phyloP scores from a whole-genome alignment of 2,113 vertebrate species.

The Calyptomena viridis region DNA sequence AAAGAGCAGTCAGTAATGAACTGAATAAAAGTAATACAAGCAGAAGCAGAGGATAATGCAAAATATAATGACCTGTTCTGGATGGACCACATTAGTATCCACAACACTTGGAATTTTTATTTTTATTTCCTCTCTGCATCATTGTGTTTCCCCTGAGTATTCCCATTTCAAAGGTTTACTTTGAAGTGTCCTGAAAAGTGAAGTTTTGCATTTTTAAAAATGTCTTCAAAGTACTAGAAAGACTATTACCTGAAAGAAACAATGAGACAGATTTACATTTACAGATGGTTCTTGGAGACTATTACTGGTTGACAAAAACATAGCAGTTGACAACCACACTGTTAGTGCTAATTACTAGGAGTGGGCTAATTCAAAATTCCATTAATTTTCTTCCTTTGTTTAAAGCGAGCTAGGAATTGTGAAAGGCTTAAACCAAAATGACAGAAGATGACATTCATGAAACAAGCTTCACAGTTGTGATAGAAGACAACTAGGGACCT shows the following conservation, averaged over 20 bases:
- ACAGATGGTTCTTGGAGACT: conserved; percentile 24
- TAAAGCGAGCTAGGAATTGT: conserved; percentile 48
- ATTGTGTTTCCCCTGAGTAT: neutral
- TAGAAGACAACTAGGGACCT: neutral
- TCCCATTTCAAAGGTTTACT: neutral
- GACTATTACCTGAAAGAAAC: conserved; percentile 43
- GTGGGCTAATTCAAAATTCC: conserved; percentile 15
- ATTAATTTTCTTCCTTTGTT: conserved; percentile 35
- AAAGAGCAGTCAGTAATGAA: neutral
- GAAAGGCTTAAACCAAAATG: conserved; percentile 35
- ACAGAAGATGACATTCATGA: neutral
- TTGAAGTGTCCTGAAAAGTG: neutral
- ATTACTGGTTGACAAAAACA: neutral
- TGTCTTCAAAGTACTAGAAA: conserved; percentile 37
- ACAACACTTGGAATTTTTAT: neutral
- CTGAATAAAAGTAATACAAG: neutral
- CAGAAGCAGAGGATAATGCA: neutral
- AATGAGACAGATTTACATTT: conserved; percentile 48
- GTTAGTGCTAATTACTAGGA: conserved; percentile 33
- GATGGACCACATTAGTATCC: neutral
- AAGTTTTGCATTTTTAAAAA: conserved; percentile 40
- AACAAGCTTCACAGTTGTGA: neutral
- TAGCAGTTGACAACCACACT: neutral
- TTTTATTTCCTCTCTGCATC: neutral
- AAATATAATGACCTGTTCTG: neutral